A percentile compares a stretch with the other conserved stretches of the same genome.
These are phyloP conservation scores for Darevskia mixta DNA, from an alignment of 2,797 vertebrate species.

Conservation along the genomic window DNA sequence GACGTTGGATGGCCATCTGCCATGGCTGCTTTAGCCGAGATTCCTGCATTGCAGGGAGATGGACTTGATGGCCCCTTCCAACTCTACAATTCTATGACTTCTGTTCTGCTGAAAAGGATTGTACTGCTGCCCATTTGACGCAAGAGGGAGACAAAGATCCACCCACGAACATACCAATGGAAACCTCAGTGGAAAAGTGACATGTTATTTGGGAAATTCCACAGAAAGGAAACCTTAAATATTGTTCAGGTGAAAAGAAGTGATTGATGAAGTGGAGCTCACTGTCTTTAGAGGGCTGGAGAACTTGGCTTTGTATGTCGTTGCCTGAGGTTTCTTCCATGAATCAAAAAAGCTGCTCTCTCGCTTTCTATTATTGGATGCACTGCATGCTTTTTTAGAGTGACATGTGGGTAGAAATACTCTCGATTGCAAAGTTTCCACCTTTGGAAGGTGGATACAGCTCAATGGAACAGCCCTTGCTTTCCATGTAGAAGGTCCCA, in stretches of 20 bases:
- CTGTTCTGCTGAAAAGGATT: neutral
- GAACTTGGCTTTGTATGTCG: neutral
- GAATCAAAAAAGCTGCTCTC: neutral
- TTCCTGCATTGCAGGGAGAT: no score
- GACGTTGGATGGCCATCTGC: no score
- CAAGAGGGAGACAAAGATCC: constrained; percentile 64
- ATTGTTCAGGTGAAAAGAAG: constrained; percentile 8
- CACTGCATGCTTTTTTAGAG: neutral
- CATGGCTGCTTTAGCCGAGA: neutral
- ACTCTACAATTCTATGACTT: neutral
- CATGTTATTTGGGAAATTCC: neutral
- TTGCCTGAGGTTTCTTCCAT: neutral
- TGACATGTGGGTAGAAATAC: neutral
- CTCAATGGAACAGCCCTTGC: no score
- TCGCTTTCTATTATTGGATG: neutral
- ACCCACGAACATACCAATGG: rapidly evolving
- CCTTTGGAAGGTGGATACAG: no score
- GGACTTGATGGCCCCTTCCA: no score
- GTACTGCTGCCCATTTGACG: constrained; percentile 28
- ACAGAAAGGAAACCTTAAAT: constrained; percentile 13
- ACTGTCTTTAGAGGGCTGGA: neutral
- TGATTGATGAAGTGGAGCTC: neutral
- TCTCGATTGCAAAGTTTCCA: neutral
- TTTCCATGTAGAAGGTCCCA: no score
- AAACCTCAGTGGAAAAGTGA: no score